These are phyloP conservation scores for Drosophila affinis DNA, from an alignment of 2,888 invertebrate genomes.

Conservation along the genomic window DNA sequence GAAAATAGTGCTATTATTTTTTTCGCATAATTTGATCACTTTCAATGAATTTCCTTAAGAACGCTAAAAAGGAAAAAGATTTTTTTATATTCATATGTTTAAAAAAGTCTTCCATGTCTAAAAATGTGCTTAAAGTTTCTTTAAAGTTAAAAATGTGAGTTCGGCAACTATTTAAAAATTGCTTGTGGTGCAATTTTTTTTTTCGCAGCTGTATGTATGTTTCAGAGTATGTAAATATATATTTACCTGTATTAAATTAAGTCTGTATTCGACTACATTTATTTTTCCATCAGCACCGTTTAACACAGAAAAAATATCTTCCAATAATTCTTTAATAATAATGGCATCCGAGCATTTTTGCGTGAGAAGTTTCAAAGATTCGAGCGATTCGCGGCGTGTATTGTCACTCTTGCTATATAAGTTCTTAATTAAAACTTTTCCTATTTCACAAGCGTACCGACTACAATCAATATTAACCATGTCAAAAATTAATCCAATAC, in stretches of 20 bases:
- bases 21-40: too few relatives aligned
- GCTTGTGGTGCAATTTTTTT: too few relatives aligned
- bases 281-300: conserved; percentile 96
- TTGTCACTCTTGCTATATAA: conserved; percentile 93
- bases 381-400: conserved; percentile 89
- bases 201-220: too few relatives aligned
- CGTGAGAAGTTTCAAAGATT: conserved; percentile 89
- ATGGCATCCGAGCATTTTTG: conserved; percentile 88
- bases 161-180: too few relatives aligned
- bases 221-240: background rate
- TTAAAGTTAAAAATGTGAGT: too few relatives aligned
- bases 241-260: conserved; percentile 90
- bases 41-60: too few relatives aligned
- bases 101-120: too few relatives aligned
- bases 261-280: conserved; percentile 93
- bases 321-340: conserved; percentile 88
- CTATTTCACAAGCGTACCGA: conserved; percentile 90
- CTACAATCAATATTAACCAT: conserved; percentile 91
- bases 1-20: too few relatives aligned
- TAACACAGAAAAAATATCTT: conserved; percentile 90
- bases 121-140: too few relatives aligned
- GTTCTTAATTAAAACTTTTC: conserved; percentile 92
- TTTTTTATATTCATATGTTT: too few relatives aligned
- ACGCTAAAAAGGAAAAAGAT: too few relatives aligned
- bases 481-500: conserved; percentile 90